A percentile compares a stretch with the other conserved stretches of the same genome.
phyloP scores from a whole-genome alignment of 1,140 invertebrate species.

The Dryas iulia region DNA sequence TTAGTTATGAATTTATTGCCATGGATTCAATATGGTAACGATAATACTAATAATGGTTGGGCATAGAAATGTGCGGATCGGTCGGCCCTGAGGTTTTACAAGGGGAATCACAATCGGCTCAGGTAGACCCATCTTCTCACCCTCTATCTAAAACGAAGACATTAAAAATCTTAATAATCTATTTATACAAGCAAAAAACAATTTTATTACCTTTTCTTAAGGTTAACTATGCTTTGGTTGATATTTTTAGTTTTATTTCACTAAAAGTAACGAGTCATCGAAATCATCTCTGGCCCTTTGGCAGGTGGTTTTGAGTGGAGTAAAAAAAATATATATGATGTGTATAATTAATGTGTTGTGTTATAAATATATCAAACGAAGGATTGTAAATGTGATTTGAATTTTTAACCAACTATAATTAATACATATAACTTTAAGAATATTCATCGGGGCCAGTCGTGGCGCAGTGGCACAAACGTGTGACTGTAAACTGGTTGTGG shows the following conservation, averaged over 20 bases:
- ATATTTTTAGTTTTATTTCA: constrained; percentile 51
- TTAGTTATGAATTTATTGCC: constrained; percentile 1
- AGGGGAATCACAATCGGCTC: constrained; percentile 57
- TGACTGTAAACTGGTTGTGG: no score
- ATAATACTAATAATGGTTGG: constrained; percentile 4
- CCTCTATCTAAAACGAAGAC: constrained; percentile 54
- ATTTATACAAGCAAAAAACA: constrained; percentile 6
- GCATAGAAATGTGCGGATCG: neutral
- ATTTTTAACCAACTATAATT: neutral
- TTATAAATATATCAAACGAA: constrained; percentile 46
- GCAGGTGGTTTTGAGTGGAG: constrained; percentile 58
- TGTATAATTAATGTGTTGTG: constrained; percentile 66
- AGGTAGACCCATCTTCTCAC: constrained; percentile 60
- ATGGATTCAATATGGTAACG: constrained; percentile 3
- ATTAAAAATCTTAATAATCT: constrained; percentile 40
- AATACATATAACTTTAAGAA: neutral
- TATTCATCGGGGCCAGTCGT: no score
- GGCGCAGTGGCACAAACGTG: no score
- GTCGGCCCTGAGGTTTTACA: neutral
- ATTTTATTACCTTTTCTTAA: constrained; percentile 11
- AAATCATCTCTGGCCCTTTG: constrained; percentile 60
- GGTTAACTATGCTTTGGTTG: neutral
- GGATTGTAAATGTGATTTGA: neutral
- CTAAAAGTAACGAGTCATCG: constrained; percentile 69
- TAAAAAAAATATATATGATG: constrained; percentile 48